Evolutionary conservation across 1,140 invertebrate species (phyloP).

Genomic region (Teleopsis dalmanni): DNA sequence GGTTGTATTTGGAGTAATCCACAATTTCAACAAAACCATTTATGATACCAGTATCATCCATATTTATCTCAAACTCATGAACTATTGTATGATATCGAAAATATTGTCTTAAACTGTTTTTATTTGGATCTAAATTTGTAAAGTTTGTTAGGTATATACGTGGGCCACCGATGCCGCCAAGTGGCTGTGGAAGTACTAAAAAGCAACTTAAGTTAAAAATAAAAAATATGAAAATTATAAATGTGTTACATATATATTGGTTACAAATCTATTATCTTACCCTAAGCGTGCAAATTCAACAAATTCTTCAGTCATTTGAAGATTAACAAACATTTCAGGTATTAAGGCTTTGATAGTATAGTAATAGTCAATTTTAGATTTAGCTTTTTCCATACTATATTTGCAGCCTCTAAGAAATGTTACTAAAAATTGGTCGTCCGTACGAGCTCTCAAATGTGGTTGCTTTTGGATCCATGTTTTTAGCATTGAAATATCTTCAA

Average conservation of each 20-base stretch:
- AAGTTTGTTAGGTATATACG: slow-evolving; percentile 42
- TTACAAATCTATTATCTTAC: no score
- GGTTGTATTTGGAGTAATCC: slow-evolving; percentile 34
- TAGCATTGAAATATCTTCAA: slow-evolving; percentile 47
- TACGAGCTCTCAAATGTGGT: slow-evolving; percentile 46
- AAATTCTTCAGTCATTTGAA: slow-evolving; percentile 13
- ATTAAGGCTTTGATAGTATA: slow-evolving; percentile 49
- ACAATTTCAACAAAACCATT: slow-evolving; percentile 40
- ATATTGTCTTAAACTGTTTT: no score
- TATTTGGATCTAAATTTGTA: slow-evolving; percentile 40
- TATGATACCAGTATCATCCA: slow-evolving; percentile 22
- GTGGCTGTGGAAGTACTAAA: slow-evolving; percentile 25
- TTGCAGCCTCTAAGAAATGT: slow-evolving; percentile 56
- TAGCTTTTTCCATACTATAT: slow-evolving; percentile 55
- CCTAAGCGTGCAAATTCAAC: neutral
- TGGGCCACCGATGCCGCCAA: slow-evolving; percentile 40
- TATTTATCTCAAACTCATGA: no score
- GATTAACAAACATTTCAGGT: slow-evolving; percentile 45
- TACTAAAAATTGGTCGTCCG: slow-evolving; percentile 52
- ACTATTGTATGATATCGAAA: no score
- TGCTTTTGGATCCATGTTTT: slow-evolving; percentile 55
- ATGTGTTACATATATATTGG: no score
- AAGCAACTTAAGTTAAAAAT: neutral
- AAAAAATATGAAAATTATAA: neutral
- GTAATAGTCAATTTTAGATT: slow-evolving; percentile 54